These are phyloP conservation scores for Pristionchus maxplancki DNA, from an alignment of 2,888 invertebrate species.

Conservation along the genomic window DNA sequence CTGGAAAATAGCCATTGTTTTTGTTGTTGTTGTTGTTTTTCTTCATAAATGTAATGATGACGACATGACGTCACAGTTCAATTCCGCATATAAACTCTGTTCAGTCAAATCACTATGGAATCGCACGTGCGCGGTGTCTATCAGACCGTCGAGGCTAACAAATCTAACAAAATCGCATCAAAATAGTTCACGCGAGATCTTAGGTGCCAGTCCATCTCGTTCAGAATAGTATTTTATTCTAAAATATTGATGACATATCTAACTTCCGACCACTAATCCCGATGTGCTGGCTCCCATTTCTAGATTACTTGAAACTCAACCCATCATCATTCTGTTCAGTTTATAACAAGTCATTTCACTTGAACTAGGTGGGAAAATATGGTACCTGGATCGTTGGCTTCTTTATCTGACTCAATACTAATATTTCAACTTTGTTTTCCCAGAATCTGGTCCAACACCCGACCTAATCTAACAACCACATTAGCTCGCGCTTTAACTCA, in stretches of 20 bases:
- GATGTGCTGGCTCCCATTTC: neutral
- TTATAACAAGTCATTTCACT: too few species aligned
- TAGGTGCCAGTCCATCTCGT: neutral
- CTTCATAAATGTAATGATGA: neutral
- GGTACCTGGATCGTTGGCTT: too few species aligned
- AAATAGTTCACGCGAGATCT: neutral
- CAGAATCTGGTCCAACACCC: too few species aligned
- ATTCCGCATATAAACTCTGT: neutral
- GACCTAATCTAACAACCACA: too few species aligned
- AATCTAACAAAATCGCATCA: neutral
- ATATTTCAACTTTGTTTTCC: too few species aligned
- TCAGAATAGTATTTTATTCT: neutral
- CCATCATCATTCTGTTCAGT: neutral
- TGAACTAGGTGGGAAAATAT: too few species aligned
- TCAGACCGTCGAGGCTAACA: neutral
- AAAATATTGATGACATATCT: neutral
- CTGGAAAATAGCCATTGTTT: slow-evolving; percentile 54
- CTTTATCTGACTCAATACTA: too few species aligned
- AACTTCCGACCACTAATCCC: neutral
- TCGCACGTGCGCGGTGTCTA: neutral
- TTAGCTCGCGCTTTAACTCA: too few species aligned
- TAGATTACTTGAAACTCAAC: neutral
- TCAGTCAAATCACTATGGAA: neutral
- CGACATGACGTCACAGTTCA: neutral
- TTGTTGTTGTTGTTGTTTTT: too few species aligned